Evolutionary conservation across 2,113 vertebrate genomes (phyloP).

Genomic region (Notechis scutatus): DNA sequence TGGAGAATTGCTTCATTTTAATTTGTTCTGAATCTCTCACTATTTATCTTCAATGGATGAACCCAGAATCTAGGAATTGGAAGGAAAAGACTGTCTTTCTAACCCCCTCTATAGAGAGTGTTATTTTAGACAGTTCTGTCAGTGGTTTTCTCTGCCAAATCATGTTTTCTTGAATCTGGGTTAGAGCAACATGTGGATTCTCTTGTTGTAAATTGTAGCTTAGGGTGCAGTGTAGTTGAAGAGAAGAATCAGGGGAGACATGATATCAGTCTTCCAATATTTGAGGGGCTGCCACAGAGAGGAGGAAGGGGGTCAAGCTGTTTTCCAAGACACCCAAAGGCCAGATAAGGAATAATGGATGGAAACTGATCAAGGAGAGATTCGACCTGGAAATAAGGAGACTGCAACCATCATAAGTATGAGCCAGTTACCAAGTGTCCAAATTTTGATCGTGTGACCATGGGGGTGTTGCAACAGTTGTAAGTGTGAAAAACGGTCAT

Average conservation of each 20-base stretch:
- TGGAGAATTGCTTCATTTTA: background rate
- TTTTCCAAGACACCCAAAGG: no score
- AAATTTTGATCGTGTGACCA: no score
- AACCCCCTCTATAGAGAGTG: background rate
- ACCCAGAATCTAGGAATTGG: background rate
- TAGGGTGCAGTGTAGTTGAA: background rate
- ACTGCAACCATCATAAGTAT: no score
- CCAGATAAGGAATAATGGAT: no score
- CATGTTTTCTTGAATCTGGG: background rate
- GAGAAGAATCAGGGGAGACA: no score
- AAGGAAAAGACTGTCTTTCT: background rate
- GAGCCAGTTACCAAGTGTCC: no score
- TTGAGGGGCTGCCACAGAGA: no score
- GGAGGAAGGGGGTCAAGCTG: no score
- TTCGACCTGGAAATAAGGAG: no score
- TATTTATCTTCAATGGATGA: background rate
- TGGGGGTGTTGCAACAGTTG: no score
- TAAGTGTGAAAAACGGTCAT: background rate
- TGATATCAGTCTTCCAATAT: no score
- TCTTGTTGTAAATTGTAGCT: background rate
- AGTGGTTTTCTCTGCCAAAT: background rate
- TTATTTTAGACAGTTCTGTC: background rate
- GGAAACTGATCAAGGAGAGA: no score
- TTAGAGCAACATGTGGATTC: background rate
- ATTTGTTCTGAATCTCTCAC: background rate